Evolutionary conservation across 2,888 invertebrate genomes (phyloP), one percentile per base, ranked within the genome.

Genomic region (Trichopoda pennipes): DNA sequence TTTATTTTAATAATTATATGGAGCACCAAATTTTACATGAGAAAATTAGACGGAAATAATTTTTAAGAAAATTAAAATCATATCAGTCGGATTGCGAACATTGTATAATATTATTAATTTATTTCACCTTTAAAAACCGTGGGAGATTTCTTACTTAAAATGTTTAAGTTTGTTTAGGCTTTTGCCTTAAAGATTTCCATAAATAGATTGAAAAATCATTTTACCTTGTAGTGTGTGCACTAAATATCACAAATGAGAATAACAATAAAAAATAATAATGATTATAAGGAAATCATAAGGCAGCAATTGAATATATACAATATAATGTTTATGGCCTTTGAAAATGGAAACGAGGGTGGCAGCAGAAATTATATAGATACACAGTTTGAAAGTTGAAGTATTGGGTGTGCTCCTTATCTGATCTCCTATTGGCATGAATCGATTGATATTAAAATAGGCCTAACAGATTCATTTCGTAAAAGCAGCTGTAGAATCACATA

Each of bases 241-340:
- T 89, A 89, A 89, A 89, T 89, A 88, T 87, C 88, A 85, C 85
- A 86, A 86, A 86, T 85, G 84, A 85, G 86, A 87, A 88, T 89
- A 88, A 61, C 72, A 64, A 75, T 85, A 85, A 88, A 61, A 72
- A 64, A 75, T 85, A 85, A 85, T 86, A 87, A 88, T 89, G 89
- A 61, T 75, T 70, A 79, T 58, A 47, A 66, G 47, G 47, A 32
- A 35, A 49, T 56, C 23, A 0, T 63, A 49, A 10, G 9, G 10
- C 47, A 49, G 17, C 17, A 49, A 49, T 17, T 49, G 10, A 17
- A 44, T 44, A 44, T 49, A 16, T 19, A 17, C 17, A 7, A 17
- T 49, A 17, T 49, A 7, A 17, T 19, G 47, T 49, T 17, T 49
- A 17, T 49, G 17, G 47, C 19, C 17, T 17, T 9, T 17, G 2